These are phyloP conservation scores for Seira musarum DNA, from an alignment of 2,888 invertebrate genomes.

Conservation along the genomic window DNA sequence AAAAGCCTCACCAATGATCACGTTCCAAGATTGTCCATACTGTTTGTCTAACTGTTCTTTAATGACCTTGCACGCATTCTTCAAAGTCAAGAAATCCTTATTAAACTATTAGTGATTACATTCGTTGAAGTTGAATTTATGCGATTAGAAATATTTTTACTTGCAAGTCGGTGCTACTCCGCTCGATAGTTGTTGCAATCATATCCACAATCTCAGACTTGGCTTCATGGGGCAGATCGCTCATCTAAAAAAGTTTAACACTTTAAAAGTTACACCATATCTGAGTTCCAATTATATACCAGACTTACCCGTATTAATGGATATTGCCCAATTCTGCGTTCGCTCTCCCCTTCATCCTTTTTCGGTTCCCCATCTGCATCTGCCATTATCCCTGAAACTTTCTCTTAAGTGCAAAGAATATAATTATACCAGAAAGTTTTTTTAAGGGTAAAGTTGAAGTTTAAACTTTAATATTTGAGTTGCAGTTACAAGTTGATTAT, in stretches of 20 bases:
- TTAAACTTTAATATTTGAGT: too few species aligned
- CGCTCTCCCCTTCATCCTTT: slow-evolving; percentile 45
- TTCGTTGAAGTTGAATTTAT: neutral
- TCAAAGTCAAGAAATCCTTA: slow-evolving; percentile 71
- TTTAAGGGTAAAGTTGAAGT: too few species aligned
- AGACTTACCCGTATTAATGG: slow-evolving; percentile 61
- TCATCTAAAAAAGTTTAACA: slow-evolving; percentile 78
- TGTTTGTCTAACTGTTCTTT: slow-evolving; percentile 97
- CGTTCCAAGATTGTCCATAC: slow-evolving; percentile 95
- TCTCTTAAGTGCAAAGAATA: too few species aligned
- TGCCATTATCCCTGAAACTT: too few species aligned
- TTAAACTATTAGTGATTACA: neutral
- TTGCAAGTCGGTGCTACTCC: slow-evolving; percentile 88
- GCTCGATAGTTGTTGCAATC: slow-evolving; percentile 94
- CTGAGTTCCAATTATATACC: too few species aligned
- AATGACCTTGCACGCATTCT: slow-evolving; percentile 92
- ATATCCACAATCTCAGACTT: slow-evolving; percentile 90
- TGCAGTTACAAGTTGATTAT: too few species aligned
- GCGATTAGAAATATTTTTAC: slow-evolving; percentile 72
- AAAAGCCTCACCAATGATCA: slow-evolving; percentile 96
- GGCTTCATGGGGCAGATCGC: slow-evolving; percentile 96
- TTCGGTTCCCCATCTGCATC: slow-evolving; percentile 36
- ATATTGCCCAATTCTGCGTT: slow-evolving; percentile 56
- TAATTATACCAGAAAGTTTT: too few species aligned
- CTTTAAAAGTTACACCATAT: neutral